Evolutionary conservation across 2,113 vertebrate species (phyloP).

Genomic region (Pituophis catenifer): DNA sequence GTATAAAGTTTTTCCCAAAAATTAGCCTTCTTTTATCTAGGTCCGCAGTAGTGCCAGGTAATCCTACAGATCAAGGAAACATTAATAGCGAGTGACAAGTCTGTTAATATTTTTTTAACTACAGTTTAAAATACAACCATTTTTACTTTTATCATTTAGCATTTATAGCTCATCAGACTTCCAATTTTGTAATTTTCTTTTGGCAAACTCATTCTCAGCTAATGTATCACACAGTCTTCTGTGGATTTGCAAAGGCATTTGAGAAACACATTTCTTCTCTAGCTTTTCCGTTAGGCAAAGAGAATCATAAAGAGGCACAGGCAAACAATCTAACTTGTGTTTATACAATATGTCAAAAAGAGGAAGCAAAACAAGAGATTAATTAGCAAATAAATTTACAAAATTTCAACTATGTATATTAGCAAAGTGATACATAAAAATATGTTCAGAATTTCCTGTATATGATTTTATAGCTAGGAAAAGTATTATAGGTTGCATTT

Average conservation of each 20-base stretch:
- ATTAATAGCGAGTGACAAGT: background rate
- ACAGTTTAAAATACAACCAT: background rate
- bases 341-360: background rate
- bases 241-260: background rate
- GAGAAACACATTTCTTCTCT: background rate
- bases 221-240: background rate
- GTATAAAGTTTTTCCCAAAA: constrained; percentile 97
- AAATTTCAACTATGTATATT: background rate
- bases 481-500: background rate
- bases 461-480: background rate
- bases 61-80: constrained; percentile 73
- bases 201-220: background rate
- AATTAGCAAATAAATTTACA: background rate
- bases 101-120: background rate
- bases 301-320: background rate
- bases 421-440: background rate
- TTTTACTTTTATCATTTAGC: background rate
- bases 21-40: constrained; percentile 94
- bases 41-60: constrained; percentile 84
- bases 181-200: background rate
- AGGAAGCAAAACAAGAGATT: background rate
- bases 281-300: background rate
- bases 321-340: background rate
- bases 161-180: background rate
- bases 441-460: background rate